Evolutionary conservation across 2,888 invertebrate species (phyloP), one percentile per base, ranked within the genome.

Genomic region (Empis livida): DNA sequence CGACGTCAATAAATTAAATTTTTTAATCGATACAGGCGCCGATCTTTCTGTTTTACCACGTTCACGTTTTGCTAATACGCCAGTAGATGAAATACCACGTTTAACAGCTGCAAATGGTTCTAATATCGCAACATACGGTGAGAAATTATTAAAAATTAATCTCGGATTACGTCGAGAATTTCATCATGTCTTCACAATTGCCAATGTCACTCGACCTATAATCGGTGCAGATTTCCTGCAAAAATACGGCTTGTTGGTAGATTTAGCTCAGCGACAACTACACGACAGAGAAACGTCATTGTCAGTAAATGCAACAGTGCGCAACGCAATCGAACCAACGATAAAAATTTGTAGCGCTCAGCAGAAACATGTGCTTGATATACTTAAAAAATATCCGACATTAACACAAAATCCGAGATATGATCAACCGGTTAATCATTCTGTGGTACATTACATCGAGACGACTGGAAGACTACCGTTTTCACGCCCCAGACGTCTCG

Each of bases 181-280:
- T 35, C 23, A 16, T n/a, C 48, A 48, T 43, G 40, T 31, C 41
- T 51, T 46, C 14, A 35, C 42, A 32, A 35, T 49, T 10, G 51
- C 51, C 11, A 42, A 46, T 13, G 47, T 51, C 13, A 48, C 43
- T 38, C 16, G 42, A 27, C 48, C 51, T 6, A 51, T 51, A 14
- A 48, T 49, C 11, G 48, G 48, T 13, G 49, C 49, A 13, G 51
- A 51, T 45, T 51, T 51, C 16, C 23, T 51, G 10, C 5, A 16
- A 6, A 39, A 49, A 20, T 47, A 42, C 16, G 14, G 32, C 11
- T 44, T 51, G 23, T 30, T 51, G n/a, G 47, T 51, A 5, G 13
- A 31, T 31, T 31, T 31, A 31, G 13, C 11, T 11, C 3, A 13
- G 3, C 10, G 13, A 31, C 13, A 13, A 10, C 13, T 31, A 13